A percentile compares a stretch with the other conserved stretches of the same genome.
Evolutionary conservation across 2,797 vertebrate species (phyloP).

Genomic region (Lerista edwardsae): DNA sequence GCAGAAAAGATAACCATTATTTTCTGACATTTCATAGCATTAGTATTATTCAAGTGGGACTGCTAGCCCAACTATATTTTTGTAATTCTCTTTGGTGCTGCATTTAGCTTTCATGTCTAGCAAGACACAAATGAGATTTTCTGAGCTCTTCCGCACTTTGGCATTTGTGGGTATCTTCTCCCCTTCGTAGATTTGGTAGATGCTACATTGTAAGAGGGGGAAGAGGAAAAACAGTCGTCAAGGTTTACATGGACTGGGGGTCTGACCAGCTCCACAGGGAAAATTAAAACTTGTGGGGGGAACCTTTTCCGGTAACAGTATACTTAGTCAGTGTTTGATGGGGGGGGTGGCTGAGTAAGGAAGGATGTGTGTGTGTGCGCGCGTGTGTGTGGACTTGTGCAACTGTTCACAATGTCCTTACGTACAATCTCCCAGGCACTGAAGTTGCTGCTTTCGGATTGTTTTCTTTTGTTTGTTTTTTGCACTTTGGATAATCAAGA

Average conservation of each 20-base stretch:
- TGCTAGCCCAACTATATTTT: slow-evolving; percentile 74
- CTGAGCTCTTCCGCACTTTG: slow-evolving; percentile 18
- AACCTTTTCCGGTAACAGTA: slow-evolving; percentile 18
- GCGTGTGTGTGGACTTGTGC: not conserved
- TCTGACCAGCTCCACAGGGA: not conserved
- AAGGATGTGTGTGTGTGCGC: not conserved
- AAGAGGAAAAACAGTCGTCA: not conserved
- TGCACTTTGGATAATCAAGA: slow-evolving; percentile 62
- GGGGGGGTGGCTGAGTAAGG: not conserved
- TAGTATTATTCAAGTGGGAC: slow-evolving; percentile 59
- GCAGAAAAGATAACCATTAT: slow-evolving; percentile 64
- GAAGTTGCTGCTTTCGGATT: not conserved
- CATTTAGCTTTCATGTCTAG: slow-evolving; percentile 68
- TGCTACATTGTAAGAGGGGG: slow-evolving; percentile 10
- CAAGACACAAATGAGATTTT: slow-evolving; percentile 48
- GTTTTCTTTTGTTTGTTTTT: slow-evolving; percentile 16
- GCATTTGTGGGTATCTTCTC: not conserved
- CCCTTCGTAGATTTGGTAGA: not conserved
- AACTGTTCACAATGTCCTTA: slow-evolving; percentile 1
- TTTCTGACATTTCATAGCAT: slow-evolving; percentile 77
- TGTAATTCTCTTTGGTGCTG: slow-evolving; percentile 78
- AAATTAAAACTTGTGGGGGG: too few relatives aligned
- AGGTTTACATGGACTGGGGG: slow-evolving; percentile 21
- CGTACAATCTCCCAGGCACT: not conserved
- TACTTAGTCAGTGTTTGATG: not conserved